Conservation (phyloP, 2,888 invertebrate genomes). For the Leucozona laternaria region DNA sequence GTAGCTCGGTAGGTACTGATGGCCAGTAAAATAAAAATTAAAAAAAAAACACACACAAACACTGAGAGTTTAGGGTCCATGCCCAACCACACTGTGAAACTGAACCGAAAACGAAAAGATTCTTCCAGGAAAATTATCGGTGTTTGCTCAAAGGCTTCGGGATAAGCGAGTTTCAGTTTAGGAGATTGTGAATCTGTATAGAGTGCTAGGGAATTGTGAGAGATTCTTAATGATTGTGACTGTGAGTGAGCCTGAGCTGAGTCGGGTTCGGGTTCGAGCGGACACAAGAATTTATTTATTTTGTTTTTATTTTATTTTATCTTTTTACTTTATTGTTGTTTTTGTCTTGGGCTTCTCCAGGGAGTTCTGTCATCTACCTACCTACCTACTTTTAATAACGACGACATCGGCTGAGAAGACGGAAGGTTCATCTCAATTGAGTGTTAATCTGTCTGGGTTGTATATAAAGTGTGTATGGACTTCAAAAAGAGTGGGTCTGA, state of each 20-base stretch:
- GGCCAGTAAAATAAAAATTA: neutral
- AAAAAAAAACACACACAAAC: neutral
- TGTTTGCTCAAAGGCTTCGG: slow-evolving; percentile 66
- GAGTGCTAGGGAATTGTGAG: slow-evolving; percentile 28
- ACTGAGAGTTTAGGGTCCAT: neutral
- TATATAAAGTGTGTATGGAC: neutral
- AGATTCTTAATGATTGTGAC: slow-evolving; percentile 14
- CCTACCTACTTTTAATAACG: slow-evolving; percentile 47
- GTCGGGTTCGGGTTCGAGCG: slow-evolving; percentile 20
- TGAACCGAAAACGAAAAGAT: slow-evolving; percentile 3
- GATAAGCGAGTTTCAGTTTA: slow-evolving; percentile 29
- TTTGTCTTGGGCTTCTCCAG: slow-evolving; percentile 23
- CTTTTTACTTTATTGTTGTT: neutral
- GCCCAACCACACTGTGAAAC: neutral
- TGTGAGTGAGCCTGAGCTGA: slow-evolving; percentile 8
- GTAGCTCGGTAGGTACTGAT: neutral
- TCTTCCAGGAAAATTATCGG: slow-evolving; percentile 68
- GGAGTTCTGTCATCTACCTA: slow-evolving; percentile 30
- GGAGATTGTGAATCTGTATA: slow-evolving; percentile 40
- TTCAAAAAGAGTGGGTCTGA: slow-evolving; percentile 8
- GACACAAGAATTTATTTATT: slow-evolving; percentile 28
- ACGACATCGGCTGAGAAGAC: neutral
- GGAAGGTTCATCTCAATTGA: slow-evolving; percentile 62
- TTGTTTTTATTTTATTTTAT: slow-evolving; percentile 40
- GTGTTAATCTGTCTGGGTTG: slow-evolving; percentile 71